phyloP scores from a whole-genome alignment of 2,797 vertebrate species.

The Neosilurus hyrtlii region DNA sequence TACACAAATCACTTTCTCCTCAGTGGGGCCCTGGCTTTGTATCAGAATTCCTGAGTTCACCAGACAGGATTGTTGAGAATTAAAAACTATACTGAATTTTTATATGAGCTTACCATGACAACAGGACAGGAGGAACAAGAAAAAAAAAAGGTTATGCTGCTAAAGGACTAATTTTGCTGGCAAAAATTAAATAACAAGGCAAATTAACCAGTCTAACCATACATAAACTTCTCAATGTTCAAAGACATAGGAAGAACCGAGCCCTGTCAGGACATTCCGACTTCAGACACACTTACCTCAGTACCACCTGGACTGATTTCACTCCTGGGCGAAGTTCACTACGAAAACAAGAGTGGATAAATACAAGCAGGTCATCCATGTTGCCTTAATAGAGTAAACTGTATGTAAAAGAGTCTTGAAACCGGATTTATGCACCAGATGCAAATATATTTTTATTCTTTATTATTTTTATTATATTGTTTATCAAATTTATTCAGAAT shows the following conservation, averaged over 20 bases:
- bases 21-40: background rate
- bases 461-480: too few relatives aligned
- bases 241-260: too few relatives aligned
- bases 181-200: too few relatives aligned
- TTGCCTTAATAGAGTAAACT: constrained; percentile 7
- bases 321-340: constrained; percentile 92
- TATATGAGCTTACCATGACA: background rate
- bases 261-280: background rate
- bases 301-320: constrained; percentile 94
- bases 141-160: background rate
- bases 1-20: background rate
- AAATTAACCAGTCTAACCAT: too few relatives aligned
- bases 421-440: too few relatives aligned
- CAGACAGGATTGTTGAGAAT: background rate
- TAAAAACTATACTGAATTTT: background rate
- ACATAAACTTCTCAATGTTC: too few relatives aligned
- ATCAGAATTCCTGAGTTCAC: background rate
- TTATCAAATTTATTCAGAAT: too few relatives aligned
- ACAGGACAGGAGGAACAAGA: background rate
- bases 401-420: too few relatives aligned
- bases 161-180: background rate
- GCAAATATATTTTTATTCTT: too few relatives aligned
- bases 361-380: background rate
- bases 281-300: constrained; percentile 77
- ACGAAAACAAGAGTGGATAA: constrained; percentile 38